Evolutionary conservation across 2,113 vertebrate species (phyloP).

Genomic region (Cisticola juncidis): DNA sequence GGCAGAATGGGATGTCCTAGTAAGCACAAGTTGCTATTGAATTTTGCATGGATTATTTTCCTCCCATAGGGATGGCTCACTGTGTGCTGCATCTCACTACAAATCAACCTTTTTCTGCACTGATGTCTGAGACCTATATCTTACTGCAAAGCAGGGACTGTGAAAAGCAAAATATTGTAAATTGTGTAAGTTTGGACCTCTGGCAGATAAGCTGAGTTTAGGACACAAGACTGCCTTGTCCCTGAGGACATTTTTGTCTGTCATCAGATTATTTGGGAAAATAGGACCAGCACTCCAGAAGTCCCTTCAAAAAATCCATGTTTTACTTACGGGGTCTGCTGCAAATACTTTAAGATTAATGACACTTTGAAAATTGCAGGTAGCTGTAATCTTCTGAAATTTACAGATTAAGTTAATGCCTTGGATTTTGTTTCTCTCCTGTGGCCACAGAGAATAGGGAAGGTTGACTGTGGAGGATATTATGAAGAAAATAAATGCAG

Average conservation of each 20-base stretch:
- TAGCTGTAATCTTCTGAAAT: not conserved
- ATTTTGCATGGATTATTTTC: slow-evolving; percentile 23
- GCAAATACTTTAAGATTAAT: not conserved
- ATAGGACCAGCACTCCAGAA: not conserved
- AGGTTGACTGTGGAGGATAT: not conserved
- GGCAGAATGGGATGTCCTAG: not conserved
- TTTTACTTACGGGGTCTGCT: not conserved
- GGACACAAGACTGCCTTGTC: not conserved
- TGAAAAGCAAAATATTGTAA: not conserved
- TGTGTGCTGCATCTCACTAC: not conserved
- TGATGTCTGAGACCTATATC: not conserved
- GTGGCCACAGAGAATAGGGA: not conserved
- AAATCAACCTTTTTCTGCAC: not conserved
- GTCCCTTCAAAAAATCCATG: not conserved
- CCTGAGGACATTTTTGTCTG: not conserved
- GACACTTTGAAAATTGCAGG: not conserved
- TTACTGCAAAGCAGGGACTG: not conserved
- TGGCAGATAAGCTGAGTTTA: not conserved
- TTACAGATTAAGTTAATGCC: not conserved
- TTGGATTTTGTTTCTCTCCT: not conserved
- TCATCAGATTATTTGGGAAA: not conserved
- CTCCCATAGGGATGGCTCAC: not conserved
- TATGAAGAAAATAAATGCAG: not conserved
- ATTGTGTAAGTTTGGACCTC: not conserved
- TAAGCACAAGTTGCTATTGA: not conserved